These are phyloP conservation scores for Pangasius djambal DNA, from an alignment of 2,797 vertebrate species.

Conservation along the genomic window DNA sequence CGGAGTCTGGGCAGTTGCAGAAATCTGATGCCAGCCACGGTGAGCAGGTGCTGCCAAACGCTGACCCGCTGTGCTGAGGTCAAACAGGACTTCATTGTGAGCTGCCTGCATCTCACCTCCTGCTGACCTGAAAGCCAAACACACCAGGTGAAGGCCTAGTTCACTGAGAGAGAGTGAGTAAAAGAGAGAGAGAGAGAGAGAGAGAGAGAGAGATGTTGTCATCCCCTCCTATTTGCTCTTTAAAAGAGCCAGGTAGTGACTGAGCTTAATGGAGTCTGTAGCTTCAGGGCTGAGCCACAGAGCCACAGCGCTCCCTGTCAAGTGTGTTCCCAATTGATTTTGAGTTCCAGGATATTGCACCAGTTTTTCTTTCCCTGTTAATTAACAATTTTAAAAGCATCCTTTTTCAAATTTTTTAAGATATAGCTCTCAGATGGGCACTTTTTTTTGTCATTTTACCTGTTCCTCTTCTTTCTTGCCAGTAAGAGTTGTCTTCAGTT, in stretches of 20 bases:
- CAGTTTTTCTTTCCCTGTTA: slow-evolving; percentile 21
- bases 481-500: neutral
- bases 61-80: slow-evolving; percentile 49
- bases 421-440: neutral
- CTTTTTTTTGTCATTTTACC: slow-evolving; percentile 8
- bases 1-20: slow-evolving; percentile 48
- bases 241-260: slow-evolving; percentile 30
- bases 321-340: slow-evolving; percentile 40
- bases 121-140: slow-evolving; percentile 32
- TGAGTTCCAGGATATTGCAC: slow-evolving; percentile 31
- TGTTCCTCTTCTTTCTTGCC: neutral
- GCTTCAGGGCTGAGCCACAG: slow-evolving; percentile 44
- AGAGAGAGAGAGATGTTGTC: slow-evolving; percentile 10
- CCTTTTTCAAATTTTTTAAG: neutral
- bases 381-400: neutral
- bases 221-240: slow-evolving; percentile 26
- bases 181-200: slow-evolving; percentile 22
- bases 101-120: slow-evolving; percentile 40
- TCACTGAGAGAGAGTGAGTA: slow-evolving; percentile 20
- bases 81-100: slow-evolving; percentile 54
- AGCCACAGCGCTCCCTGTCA: slow-evolving; percentile 21
- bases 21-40: slow-evolving; percentile 50
- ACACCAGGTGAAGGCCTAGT: slow-evolving; percentile 35
- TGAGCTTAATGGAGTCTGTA: slow-evolving; percentile 40
- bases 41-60: slow-evolving; percentile 54